These are phyloP conservation scores for Drosophila hydei DNA, from an alignment of 1,140 invertebrate species.

Conservation along the genomic window DNA sequence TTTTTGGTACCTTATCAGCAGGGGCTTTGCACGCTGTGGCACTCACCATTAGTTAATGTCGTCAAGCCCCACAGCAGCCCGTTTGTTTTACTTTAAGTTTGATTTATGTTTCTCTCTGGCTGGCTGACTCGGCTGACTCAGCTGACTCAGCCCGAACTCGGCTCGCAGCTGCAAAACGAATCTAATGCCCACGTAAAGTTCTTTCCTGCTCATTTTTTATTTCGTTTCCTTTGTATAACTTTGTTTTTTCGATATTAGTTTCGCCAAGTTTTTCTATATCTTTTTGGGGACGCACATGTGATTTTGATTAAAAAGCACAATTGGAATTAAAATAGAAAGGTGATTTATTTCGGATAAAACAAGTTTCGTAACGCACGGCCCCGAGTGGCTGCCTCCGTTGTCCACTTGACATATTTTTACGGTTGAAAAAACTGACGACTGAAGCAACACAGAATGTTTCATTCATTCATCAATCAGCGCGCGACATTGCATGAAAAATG, in stretches of 20 bases:
- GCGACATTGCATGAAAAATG: conserved; percentile 75
- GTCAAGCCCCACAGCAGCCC: conserved; percentile 7
- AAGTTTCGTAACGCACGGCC: conserved; percentile 13
- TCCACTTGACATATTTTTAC: conserved; percentile 70
- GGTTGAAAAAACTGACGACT: conserved; percentile 57
- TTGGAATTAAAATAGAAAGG: conserved; percentile 58
- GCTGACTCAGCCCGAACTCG: conserved; percentile 34
- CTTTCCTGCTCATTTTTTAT: background rate
- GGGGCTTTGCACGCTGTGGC: conserved; percentile 12
- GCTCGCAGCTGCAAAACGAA: conserved; percentile 48
- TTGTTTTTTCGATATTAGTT: conserved; percentile 56
- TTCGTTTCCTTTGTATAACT: conserved; percentile 29
- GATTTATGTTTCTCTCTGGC: conserved; percentile 55
- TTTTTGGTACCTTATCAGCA: conserved; percentile 32
- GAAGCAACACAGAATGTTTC: conserved; percentile 45
- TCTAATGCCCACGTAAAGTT: conserved; percentile 38
- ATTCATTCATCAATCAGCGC: conserved; percentile 78
- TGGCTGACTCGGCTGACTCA: conserved; percentile 21
- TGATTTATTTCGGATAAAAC: conserved; percentile 47
- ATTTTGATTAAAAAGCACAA: conserved; percentile 66
- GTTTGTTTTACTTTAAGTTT: conserved; percentile 59
- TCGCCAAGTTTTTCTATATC: conserved; percentile 40
- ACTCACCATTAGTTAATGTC: conserved; percentile 61
- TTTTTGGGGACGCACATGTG: conserved; percentile 54
- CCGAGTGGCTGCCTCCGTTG: conserved; percentile 18